Evolutionary conservation across 2,113 vertebrate genomes (phyloP).

Genomic region (Eudyptes chrysolophus): DNA sequence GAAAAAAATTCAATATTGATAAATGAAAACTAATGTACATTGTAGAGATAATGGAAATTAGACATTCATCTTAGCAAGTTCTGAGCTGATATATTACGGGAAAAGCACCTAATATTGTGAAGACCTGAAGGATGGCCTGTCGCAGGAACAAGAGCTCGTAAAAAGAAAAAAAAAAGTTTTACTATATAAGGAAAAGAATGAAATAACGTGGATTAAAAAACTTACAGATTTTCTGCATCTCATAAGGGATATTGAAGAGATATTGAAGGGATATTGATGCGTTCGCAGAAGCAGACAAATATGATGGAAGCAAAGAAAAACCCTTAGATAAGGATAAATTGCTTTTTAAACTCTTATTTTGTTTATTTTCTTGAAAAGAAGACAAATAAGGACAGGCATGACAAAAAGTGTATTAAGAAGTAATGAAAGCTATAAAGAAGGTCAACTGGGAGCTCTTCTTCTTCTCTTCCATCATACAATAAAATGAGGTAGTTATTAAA

Average conservation of each 20-base stretch:
- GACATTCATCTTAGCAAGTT: background rate
- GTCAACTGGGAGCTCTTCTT: slow-evolving; percentile 55
- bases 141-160: background rate
- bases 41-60: background rate
- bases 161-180: background rate
- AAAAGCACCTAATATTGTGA: background rate
- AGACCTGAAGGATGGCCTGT: background rate
- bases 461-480: slow-evolving; percentile 43
- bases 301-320: background rate
- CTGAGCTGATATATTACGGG: background rate
- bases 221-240: background rate
- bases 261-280: too few relatives aligned
- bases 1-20: background rate
- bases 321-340: background rate
- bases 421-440: slow-evolving; percentile 61
- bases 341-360: slow-evolving; percentile 21
- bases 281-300: background rate
- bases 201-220: background rate
- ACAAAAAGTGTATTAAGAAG: slow-evolving; percentile 46
- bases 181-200: background rate
- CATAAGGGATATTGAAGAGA: background rate
- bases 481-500: slow-evolving; percentile 58
- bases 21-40: slow-evolving; percentile 23
- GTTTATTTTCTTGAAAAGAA: slow-evolving; percentile 50
- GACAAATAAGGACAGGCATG: slow-evolving; percentile 41